phyloP scores from a whole-genome alignment of 2,888 invertebrate species.

The Oxyteleia sp. region DNA sequence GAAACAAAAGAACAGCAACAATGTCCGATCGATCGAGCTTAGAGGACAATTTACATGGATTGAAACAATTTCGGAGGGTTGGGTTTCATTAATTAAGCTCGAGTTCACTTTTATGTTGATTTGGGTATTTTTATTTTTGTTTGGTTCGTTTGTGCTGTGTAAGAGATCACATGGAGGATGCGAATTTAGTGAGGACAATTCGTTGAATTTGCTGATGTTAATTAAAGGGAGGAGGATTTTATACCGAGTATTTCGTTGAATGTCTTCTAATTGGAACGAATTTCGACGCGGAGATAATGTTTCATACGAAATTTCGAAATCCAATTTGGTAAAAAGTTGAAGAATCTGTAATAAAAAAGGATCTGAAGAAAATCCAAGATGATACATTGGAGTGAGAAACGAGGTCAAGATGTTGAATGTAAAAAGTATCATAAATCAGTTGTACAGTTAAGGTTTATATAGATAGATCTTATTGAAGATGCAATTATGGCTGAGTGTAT shows the following conservation, averaged over 20 bases:
- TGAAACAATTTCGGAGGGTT: too few relatives aligned
- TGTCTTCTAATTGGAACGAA: conserved; percentile 11
- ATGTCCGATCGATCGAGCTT: too few relatives aligned
- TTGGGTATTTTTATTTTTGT: too few relatives aligned
- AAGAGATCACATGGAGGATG: too few relatives aligned
- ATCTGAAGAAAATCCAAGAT: conserved; percentile 6
- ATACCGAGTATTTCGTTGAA: neutral
- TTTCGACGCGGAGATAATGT: conserved; percentile 14
- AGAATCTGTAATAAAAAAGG: conserved; percentile 6
- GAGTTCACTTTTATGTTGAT: too few relatives aligned
- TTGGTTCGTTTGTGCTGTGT: too few relatives aligned
- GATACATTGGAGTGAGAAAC: conserved; percentile 14
- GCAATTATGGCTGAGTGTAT: too few relatives aligned
- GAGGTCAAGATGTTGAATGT: conserved; percentile 10
- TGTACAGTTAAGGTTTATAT: neutral
- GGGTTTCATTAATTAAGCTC: too few relatives aligned
- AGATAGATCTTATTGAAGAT: neutral
- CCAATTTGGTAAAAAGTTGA: conserved; percentile 18
- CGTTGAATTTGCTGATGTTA: neutral
- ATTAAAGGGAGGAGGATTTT: neutral
- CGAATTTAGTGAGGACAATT: too few relatives aligned
- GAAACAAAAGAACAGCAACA: too few relatives aligned
- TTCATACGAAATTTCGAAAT: conserved; percentile 19
- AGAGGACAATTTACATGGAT: too few relatives aligned
- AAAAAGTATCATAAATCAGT: neutral